Conservation (phyloP, 2,797 vertebrate genomes). For the Xyrichtys novacula region DNA sequence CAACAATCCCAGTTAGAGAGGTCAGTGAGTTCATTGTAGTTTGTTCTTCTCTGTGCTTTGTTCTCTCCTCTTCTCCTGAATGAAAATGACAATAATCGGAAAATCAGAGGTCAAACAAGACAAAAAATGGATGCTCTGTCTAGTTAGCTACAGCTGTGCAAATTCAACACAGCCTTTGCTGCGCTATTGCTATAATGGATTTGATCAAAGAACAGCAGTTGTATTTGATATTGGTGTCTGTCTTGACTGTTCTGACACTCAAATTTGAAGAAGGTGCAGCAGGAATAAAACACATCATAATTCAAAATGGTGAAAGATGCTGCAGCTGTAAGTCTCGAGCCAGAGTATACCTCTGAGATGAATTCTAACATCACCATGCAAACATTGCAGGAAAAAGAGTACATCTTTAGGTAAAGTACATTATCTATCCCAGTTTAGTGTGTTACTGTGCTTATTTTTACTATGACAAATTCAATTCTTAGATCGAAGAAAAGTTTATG, state of each 20-base stretch:
- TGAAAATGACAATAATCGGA: neutral
- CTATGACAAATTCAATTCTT: no score
- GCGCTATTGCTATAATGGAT: slow-evolving; percentile 9
- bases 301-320: no score
- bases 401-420: no score
- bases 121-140: neutral
- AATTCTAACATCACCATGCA: no score
- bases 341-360: no score
- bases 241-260: neutral
- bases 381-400: no score
- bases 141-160: neutral
- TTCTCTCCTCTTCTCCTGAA: neutral
- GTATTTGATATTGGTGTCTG: slow-evolving; percentile 2
- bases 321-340: no score
- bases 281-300: neutral
- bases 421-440: no score
- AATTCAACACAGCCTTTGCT: neutral
- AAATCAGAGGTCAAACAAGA: slow-evolving; percentile 6
- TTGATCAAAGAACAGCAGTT: slow-evolving; percentile 6
- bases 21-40: slow-evolving; percentile 19
- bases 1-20: slow-evolving; percentile 17
- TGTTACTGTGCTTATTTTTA: no score
- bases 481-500: no score
- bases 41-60: neutral
- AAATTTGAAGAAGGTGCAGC: slow-evolving; percentile 1